Conservation (phyloP, 2,888 invertebrate genomes). For the Heliconius sara region DNA sequence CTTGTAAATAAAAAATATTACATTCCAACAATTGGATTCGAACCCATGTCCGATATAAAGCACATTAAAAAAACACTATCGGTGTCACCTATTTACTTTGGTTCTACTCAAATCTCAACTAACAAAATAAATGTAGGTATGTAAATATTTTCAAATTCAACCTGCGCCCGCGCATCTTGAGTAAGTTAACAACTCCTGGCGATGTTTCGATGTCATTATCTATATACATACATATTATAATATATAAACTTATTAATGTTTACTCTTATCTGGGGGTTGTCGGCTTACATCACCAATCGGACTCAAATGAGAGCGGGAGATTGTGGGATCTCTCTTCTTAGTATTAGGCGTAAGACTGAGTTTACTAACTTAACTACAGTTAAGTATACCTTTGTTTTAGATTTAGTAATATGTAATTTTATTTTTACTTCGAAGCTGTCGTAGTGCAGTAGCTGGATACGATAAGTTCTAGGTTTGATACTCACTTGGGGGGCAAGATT, state of each 20-base stretch:
- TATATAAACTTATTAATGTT: constrained; percentile 17
- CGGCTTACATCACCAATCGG: constrained; percentile 51
- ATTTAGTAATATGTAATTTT: constrained; percentile 8
- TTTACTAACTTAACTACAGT: constrained; percentile 43
- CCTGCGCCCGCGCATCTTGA: constrained; percentile 52
- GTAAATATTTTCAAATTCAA: constrained; percentile 52
- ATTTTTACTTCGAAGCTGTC: not conserved
- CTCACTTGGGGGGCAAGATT: not conserved
- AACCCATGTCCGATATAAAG: not conserved
- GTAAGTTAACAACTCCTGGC: constrained; percentile 53
- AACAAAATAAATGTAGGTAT: constrained; percentile 11
- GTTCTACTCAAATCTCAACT: not conserved
- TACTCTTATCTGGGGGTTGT: constrained; percentile 49
- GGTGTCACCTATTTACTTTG: not conserved
- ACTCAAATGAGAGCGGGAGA: constrained; percentile 57
- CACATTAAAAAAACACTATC: not conserved
- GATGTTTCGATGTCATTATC: constrained; percentile 36
- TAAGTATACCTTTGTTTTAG: constrained; percentile 11
- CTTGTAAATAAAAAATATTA: not conserved
- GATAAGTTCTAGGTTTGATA: not conserved
- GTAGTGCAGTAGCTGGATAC: not conserved
- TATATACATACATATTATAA: constrained; percentile 3
- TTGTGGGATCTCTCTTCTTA: constrained; percentile 55
- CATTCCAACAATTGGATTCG: not conserved
- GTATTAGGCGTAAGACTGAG: constrained; percentile 47